Base-by-base conservation (phyloP, 2,797 vertebrate genomes). In the Sciaenops ocellatus region DNA sequence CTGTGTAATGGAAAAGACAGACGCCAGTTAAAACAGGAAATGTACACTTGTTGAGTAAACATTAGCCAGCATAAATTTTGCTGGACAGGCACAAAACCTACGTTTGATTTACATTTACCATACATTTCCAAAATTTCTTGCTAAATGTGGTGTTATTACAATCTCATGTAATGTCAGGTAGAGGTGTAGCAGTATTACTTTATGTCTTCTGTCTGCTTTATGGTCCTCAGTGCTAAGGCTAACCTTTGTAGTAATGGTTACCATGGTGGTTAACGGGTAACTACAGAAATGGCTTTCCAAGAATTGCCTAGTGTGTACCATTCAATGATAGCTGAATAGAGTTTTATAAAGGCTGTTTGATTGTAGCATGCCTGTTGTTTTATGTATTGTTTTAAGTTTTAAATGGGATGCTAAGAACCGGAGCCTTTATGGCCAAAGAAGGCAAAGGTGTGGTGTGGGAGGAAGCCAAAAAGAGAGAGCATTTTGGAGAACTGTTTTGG, bases 401-500 rank as follows among this genome's bases (percentile, higher is more conserved):
- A 85, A 80, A 79, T 76, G 55, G 42, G 26, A 55, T 17, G 4
- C 38, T 16, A 18, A 74, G 41, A 67, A 72, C 24, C 47, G 44
- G 34, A 22, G 64, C 65, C 44, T 78, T 60, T 6, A 15, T 76
- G 66, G 61, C 50, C 15, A 18, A 51, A 46, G 57, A 76, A 73
- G 57, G 44, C 70, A 82, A 86, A 70, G 55, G 73, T 64, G 17
- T 67, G 46, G 73, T 69, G 69, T 89, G 55, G 76, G 68, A 73
- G 75, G 69, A 73, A 77, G 78, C 44, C 61, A 70, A 64, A 70
- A 66, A 68, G 61, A 78, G 17, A 73, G 22, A 60, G 66, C 72
- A 73, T 73, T 80, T 84, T 54, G 15, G 74, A 78, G 68, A 85
- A 82, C 59, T n/a, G 41, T 78, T 86, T 83, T 85, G 82, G 85